phyloP scores from a whole-genome alignment of 2,797 vertebrate species.

The Triplophysa yarkandensis region DNA sequence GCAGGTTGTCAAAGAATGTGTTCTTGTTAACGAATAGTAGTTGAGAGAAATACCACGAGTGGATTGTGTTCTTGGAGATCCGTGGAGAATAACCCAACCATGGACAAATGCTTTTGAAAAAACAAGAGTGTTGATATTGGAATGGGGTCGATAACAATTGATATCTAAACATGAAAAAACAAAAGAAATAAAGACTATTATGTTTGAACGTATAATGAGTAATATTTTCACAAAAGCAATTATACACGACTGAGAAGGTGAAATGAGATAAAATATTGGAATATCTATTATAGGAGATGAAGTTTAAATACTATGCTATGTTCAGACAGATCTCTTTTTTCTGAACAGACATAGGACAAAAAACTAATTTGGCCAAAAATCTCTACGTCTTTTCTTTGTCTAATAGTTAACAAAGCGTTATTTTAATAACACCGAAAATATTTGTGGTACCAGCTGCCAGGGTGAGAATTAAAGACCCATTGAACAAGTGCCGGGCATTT shows the following conservation, averaged over 20 bases:
- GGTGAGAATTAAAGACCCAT: conserved; percentile 42
- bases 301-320: background rate
- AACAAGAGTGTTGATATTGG: background rate
- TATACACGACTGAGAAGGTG: too few species aligned
- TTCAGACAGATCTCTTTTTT: background rate
- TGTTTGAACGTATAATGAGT: too few species aligned
- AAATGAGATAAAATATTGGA: too few species aligned
- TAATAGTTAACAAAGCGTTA: conserved; percentile 4
- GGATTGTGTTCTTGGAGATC: background rate
- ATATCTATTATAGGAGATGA: background rate
- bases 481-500: conserved; percentile 40
- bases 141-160: too few species aligned
- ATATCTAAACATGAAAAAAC: too few species aligned
- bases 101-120: background rate
- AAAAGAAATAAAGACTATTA: too few species aligned
- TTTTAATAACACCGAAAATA: conserved; percentile 44
- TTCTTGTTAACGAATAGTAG: background rate
- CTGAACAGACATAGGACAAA: background rate
- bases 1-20: background rate
- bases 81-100: background rate
- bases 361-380: too few species aligned
- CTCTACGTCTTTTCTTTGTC: background rate
- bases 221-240: too few species aligned
- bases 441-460: conserved; percentile 36
- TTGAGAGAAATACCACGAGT: background rate